phyloP scores from a whole-genome alignment of 2,113 vertebrate genomes.

The Tor tambroides region DNA sequence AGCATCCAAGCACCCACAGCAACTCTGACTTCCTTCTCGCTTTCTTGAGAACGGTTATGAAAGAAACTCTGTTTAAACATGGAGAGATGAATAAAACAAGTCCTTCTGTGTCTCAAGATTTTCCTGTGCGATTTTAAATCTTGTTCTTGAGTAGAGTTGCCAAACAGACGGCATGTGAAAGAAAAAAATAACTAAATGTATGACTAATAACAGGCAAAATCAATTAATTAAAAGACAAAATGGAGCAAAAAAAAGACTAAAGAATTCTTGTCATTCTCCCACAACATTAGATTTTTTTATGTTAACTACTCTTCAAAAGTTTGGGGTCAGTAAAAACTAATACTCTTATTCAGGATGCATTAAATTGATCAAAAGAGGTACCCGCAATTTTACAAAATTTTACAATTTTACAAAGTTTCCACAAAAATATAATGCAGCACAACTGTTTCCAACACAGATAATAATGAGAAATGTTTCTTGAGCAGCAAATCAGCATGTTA shows the following conservation, averaged over 20 bases:
- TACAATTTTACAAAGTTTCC: not conserved
- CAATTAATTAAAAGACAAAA: not conserved
- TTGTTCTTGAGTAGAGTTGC: not conserved
- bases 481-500: not conserved
- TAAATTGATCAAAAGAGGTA: not conserved
- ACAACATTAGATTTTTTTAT: not conserved
- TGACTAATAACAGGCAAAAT: not conserved
- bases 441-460: not conserved
- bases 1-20: conserved; percentile 39
- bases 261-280: not conserved
- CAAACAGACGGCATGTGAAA: conserved; percentile 10
- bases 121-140: not conserved
- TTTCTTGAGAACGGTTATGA: conserved; percentile 57
- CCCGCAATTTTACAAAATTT: too few relatives aligned
- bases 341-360: not conserved
- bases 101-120: conserved; percentile 34
- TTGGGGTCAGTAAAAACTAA: not conserved
- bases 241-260: not conserved
- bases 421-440: not conserved
- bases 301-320: not conserved
- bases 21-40: conserved; percentile 54
- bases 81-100: conserved; percentile 48
- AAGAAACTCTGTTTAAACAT: conserved; percentile 56
- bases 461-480: not conserved
- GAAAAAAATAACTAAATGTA: not conserved